Percentiles rank a stretch among this genome's conserved stretches.
Evolutionary conservation across 2,113 vertebrate genomes (phyloP).

Genomic region (Amazona vittata): DNA sequence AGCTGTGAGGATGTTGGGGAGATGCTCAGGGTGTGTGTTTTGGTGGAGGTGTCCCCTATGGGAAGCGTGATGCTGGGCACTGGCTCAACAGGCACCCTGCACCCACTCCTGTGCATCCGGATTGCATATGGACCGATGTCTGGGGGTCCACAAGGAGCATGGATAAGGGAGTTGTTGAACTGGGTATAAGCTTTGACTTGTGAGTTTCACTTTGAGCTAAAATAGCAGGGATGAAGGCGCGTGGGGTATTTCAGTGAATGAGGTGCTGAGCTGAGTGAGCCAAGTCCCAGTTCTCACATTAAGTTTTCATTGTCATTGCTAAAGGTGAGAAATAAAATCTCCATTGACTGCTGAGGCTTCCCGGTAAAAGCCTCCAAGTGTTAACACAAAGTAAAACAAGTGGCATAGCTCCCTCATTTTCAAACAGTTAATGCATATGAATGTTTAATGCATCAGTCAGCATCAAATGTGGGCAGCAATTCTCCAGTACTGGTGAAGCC

Average conservation of each 20-base stretch:
- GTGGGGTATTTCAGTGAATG: rapidly evolving
- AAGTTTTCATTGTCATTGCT: not conserved
- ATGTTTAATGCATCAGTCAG: rapidly evolving
- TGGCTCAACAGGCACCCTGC: rapidly evolving
- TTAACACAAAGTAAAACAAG: rapidly evolving
- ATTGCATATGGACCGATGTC: rapidly evolving
- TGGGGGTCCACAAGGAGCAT: rapidly evolving
- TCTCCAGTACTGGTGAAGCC: not conserved
- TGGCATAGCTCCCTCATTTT: not conserved
- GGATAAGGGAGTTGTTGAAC: rapidly evolving
- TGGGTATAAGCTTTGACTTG: rapidly evolving
- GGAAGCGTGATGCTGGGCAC: not conserved
- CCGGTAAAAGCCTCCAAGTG: not conserved
- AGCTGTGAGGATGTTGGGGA: not conserved
- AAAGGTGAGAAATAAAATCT: not conserved
- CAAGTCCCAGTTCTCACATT: not conserved
- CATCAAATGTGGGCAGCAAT: rapidly evolving
- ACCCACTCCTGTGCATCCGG: not conserved
- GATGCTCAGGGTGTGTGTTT: rapidly evolving
- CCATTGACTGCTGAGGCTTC: not conserved
- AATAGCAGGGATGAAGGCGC: rapidly evolving
- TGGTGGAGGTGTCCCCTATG: not conserved
- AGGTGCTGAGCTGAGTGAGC: rapidly evolving
- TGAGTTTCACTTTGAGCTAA: rapidly evolving
- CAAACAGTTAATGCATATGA: rapidly evolving